Evolutionary conservation across 2,113 vertebrate genomes (phyloP).

Genomic region (Tonatia bakeri): DNA sequence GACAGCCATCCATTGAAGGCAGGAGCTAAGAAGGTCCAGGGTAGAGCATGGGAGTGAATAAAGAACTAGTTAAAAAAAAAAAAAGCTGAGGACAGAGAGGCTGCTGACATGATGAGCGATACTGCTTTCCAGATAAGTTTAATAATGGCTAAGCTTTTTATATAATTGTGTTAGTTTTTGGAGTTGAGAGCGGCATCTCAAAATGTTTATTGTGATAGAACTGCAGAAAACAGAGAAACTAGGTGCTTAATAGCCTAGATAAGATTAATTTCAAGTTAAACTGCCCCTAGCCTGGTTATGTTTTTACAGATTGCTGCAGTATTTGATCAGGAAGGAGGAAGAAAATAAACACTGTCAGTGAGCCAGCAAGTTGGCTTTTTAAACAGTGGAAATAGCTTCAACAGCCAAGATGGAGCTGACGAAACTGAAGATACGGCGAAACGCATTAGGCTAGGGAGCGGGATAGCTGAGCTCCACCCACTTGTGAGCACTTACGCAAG

Average conservation of each 20-base stretch:
- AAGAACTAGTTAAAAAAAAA: conserved; percentile 64
- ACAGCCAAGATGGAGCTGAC: conserved; percentile 63
- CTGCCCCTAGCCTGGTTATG: conserved; percentile 65
- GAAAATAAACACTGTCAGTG: conserved; percentile 76
- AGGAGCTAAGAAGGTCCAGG: conserved; percentile 73
- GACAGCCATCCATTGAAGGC: conserved; percentile 78
- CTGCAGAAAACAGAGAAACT: conserved; percentile 58
- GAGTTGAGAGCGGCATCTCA: conserved; percentile 45
- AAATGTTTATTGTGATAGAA: conserved; percentile 72
- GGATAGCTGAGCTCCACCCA: not conserved
- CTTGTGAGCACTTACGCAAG: not conserved
- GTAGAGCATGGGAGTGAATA: conserved; percentile 73
- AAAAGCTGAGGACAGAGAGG: conserved; percentile 50
- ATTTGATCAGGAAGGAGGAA: conserved; percentile 68
- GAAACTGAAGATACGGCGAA: conserved; percentile 45
- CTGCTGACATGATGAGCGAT: conserved; percentile 51
- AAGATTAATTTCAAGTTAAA: conserved; percentile 79
- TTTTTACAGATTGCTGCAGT: conserved; percentile 75
- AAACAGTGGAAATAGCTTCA: conserved; percentile 62
- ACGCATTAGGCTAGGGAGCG: not conserved
- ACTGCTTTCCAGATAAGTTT: conserved; percentile 54
- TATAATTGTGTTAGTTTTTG: conserved; percentile 65
- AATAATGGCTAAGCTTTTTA: conserved; percentile 46
- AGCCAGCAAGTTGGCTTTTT: conserved; percentile 72
- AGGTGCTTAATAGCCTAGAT: conserved; percentile 71